Evolutionary conservation across 2,888 invertebrate species (phyloP), one percentile per base, ranked within the genome.

Genomic region (Aricia artaxerxes): DNA sequence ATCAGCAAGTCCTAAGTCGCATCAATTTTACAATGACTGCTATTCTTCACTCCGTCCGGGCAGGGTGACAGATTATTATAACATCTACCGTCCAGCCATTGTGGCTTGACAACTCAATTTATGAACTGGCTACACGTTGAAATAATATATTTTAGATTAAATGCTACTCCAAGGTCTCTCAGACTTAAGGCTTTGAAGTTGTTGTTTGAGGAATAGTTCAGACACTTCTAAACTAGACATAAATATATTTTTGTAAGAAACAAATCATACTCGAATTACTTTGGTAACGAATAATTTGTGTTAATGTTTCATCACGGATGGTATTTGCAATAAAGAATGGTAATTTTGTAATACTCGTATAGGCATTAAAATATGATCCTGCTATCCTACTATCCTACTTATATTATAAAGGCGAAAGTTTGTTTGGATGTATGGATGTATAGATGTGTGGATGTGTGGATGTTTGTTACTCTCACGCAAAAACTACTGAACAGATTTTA

Each of bases 51-150:
- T 44, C 57, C 4, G 24, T 6, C 75, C 24, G 13, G 73, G n/a
- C 75, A 75, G 13, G 24, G 5, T 53, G 76, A 76, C 57, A 57
- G 57, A 76, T 57, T 76, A 76, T 75, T 75, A 75, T 76, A 13
- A 57, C 53, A 57, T 57, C 76, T 13, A 35, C 16, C 13, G 57
- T 16, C 35, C 57, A 35, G 31, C 57, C 53, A 76, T 76, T 76
- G 76, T 76, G 76, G 13, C 13, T 16, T 35, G 57, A 76, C 76
- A 76, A 35, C 44, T 5, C 76, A 76, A 76, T 76, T 76, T 76
- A 53, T 49, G 53, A 57, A 76, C 35, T 38, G 6, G 76, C 49
- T 35, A 11, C 69, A 69, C 35, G 35, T 69, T 69, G 13, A 69
- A 69, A 38, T 69, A 69, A 69, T 69, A 69, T 69, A 69, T 69